These are phyloP conservation scores for Scaptomyza flava DNA, from an alignment of 2,888 invertebrate genomes.

Conservation along the genomic window DNA sequence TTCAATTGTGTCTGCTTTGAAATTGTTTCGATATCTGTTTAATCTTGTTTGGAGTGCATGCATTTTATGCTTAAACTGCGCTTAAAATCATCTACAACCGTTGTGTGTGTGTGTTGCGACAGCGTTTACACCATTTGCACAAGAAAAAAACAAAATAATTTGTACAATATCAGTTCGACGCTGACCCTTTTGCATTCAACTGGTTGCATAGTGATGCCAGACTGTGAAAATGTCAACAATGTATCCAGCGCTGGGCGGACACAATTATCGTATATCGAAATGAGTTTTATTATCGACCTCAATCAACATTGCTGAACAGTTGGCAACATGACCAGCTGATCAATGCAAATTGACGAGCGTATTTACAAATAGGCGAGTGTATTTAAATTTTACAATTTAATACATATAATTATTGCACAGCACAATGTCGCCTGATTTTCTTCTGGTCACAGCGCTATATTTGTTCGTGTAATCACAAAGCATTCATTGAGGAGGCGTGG, in stretches of 20 bases:
- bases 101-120: constrained; percentile 6
- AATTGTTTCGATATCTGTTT: constrained; percentile 19
- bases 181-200: constrained; percentile 65
- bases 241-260: constrained; percentile 25
- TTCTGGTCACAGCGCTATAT: constrained; percentile 17
- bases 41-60: constrained; percentile 9
- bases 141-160: constrained; percentile 57
- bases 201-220: constrained; percentile 62
- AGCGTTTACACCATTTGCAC: constrained; percentile 42
- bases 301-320: constrained; percentile 4
- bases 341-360: constrained; percentile 19
- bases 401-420: constrained; percentile 4
- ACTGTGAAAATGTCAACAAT: constrained; percentile 11
- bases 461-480: constrained; percentile 15
- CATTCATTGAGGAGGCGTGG: constrained; percentile 22
- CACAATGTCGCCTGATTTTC: constrained; percentile 2
- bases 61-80: constrained; percentile 26
- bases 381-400: constrained; percentile 12
- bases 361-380: constrained; percentile 7
- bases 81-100: neutral
- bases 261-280: constrained; percentile 18
- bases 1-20: constrained; percentile 24
- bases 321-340: constrained; percentile 20
- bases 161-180: constrained; percentile 41
- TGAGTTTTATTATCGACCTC: neutral